Percentiles rank a stretch among this genome's conserved stretches.
Conservation (phyloP, 1,140 invertebrate species). For the Drosophila equinoxialis region DNA sequence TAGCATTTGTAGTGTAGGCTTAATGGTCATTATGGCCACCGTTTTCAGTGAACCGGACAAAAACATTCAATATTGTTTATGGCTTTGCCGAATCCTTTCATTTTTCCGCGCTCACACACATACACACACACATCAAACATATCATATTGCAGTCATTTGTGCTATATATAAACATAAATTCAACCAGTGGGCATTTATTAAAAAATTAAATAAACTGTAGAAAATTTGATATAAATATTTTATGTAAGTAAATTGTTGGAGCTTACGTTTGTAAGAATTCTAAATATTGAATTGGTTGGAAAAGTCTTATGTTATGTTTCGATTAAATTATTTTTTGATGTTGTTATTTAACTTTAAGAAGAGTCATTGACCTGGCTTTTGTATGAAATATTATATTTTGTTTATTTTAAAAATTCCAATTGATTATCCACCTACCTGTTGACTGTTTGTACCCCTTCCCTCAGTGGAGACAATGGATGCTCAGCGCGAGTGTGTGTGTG, state of each 20-base stretch:
- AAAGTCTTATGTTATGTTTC: too few relatives aligned
- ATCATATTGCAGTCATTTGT: neutral
- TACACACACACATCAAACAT: too few relatives aligned
- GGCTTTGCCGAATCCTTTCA: neutral
- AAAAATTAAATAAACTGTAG: too few relatives aligned
- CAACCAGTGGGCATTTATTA: neutral
- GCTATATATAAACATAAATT: neutral
- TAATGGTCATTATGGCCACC: neutral
- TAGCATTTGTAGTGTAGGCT: neutral
- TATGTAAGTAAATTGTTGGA: too few relatives aligned
- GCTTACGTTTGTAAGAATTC: too few relatives aligned
- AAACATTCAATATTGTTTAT: neutral
- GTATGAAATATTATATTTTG: neutral
- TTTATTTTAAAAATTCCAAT: conserved; percentile 8
- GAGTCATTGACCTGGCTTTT: neutral
- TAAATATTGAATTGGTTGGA: too few relatives aligned
- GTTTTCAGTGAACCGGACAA: neutral
- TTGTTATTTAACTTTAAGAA: neutral
- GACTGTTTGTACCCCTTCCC: conserved; percentile 57
- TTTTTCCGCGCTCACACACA: too few relatives aligned
- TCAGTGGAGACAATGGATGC: conserved; percentile 31
- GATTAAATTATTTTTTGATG: too few relatives aligned
- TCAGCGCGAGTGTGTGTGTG: conserved; percentile 29
- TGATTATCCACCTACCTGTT: conserved; percentile 57
- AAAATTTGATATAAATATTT: too few relatives aligned